Percentiles rank a stretch among this genome's conserved stretches.
These are phyloP conservation scores for Strongylocentrotus purpuratus DNA, from an alignment of 35 echinoderm and acorn worm genomes.

Conservation along the genomic window DNA sequence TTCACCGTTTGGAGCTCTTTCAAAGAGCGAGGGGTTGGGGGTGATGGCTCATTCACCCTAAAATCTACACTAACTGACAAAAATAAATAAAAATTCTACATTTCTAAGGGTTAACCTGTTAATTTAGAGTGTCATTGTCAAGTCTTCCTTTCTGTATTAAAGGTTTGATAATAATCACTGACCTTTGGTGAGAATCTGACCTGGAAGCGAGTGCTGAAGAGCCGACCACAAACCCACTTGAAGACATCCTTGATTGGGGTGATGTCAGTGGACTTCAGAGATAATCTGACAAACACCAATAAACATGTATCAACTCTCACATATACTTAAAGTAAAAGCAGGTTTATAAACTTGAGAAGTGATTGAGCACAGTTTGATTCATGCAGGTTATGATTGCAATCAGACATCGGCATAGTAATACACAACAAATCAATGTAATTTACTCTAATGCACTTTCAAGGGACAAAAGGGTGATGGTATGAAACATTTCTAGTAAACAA, in stretches of 20 bases:
- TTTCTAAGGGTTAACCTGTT: not conserved
- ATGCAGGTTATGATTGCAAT: not conserved
- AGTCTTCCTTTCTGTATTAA: no score
- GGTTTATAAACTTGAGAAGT: not conserved
- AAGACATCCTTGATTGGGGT: constrained; percentile 61
- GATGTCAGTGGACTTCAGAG: constrained; percentile 35
- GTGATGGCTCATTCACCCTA: no score
- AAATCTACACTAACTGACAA: not conserved
- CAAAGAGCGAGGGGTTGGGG: no score
- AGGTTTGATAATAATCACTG: not conserved
- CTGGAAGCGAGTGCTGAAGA: constrained; percentile 32
- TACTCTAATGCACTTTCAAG: not conserved
- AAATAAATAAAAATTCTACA: not conserved
- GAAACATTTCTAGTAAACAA: not conserved
- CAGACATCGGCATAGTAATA: not conserved
- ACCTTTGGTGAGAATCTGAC: constrained; percentile 59
- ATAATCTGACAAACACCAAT: not conserved
- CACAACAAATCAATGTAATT: not conserved
- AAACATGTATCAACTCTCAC: not conserved
- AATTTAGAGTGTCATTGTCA: no score
- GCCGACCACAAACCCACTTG: constrained; percentile 65
- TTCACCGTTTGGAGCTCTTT: no score
- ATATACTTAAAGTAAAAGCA: not conserved
- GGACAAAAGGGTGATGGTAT: not conserved
- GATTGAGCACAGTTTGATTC: not conserved